A percentile compares a stretch with the other conserved stretches of the same genome.
Conservation (phyloP, 1,140 invertebrate genomes). For the Neoseiulus cucumeris region DNA sequence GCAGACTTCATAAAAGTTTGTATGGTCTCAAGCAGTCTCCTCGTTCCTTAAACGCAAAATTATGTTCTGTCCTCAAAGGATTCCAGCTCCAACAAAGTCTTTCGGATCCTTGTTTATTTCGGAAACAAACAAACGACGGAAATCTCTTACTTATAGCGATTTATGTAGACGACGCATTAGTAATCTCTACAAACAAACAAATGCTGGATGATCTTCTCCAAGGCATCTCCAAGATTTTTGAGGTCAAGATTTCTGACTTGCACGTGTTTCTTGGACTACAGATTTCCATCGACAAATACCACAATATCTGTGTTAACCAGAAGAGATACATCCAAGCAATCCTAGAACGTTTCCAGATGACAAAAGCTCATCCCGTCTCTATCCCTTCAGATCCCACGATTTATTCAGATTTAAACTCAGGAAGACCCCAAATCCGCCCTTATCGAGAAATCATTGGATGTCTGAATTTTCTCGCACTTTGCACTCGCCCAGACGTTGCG, state of each 20-base stretch:
- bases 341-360: no score
- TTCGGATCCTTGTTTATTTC: conserved; percentile 17
- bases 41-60: conserved; percentile 17
- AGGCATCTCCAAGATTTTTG: no score
- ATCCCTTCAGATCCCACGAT: no score
- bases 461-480: neutral
- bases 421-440: conserved; percentile 20
- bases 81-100: conserved; percentile 16
- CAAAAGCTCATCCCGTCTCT: no score
- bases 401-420: conserved; percentile 17
- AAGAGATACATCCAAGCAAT: no score
- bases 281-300: no score
- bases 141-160: neutral
- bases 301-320: no score
- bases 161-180: neutral
- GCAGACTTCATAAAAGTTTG: conserved; percentile 19
- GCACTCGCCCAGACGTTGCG: neutral
- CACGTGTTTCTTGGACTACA: no score
- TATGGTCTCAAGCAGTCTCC: conserved; percentile 20
- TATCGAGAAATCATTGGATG: neutral
- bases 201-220: no score
- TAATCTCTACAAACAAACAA: no score
- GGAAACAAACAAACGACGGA: no score
- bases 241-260: no score
- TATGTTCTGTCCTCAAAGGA: conserved; percentile 14